These are phyloP conservation scores for Drosophila burlai DNA, from an alignment of 1,140 invertebrate species.

Conservation along the genomic window DNA sequence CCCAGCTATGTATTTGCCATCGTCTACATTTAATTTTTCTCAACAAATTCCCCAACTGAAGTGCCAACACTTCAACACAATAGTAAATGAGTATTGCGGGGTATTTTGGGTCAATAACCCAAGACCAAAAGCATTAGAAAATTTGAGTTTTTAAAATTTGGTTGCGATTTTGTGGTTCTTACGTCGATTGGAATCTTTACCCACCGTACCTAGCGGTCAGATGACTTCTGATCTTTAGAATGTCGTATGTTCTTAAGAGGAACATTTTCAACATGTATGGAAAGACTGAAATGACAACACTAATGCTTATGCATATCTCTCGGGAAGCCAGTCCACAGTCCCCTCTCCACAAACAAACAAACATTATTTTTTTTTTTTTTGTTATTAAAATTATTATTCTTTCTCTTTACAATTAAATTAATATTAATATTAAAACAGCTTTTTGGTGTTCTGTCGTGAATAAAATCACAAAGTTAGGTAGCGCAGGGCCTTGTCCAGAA, in stretches of 20 bases:
- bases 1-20: neutral
- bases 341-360: too few species aligned
- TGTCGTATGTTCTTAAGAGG: neutral
- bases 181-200: too few species aligned
- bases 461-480: constrained; percentile 72
- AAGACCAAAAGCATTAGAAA: neutral
- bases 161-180: too few species aligned
- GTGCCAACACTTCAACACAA: neutral
- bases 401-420: neutral
- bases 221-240: too few species aligned
- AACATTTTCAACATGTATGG: too few species aligned
- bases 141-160: too few species aligned
- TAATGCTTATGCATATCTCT: too few species aligned
- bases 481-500: constrained; percentile 73
- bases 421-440: constrained; percentile 16
- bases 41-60: neutral
- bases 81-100: neutral
- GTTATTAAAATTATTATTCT: constrained; percentile 19
- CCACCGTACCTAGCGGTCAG: too few species aligned
- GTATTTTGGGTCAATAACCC: neutral
- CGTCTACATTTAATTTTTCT: neutral
- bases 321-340: too few species aligned
- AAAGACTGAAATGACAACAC: too few species aligned
- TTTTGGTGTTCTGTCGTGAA: neutral
- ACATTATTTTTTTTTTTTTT: too few species aligned